Evolutionary conservation across 2,888 invertebrate genomes (phyloP), one percentile per base, ranked within the genome.

Genomic region (Mythimna pallens): DNA sequence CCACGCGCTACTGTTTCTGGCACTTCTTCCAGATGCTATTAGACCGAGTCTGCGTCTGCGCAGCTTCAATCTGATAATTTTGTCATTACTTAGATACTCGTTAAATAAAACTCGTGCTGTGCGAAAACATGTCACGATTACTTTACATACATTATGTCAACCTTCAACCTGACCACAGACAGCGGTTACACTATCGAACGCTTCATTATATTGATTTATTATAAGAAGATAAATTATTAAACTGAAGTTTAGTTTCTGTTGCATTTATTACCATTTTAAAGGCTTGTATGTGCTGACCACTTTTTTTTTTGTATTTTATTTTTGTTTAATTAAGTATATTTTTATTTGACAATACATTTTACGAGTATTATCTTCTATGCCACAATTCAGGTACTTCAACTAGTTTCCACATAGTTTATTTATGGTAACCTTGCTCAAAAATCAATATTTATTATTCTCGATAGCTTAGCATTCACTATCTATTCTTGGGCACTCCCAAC

Each of bases 91-190:
- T 61, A 43, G 69, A 50, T 61, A 47, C n/a, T 63, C 47, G 40
- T 47, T 63, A 40, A 78, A 68, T 61, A 73, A 76, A 69, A 68
- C 66, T 77, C 61, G 73, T 81, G 65, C 63, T 59, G 22, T 12
- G 61, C 40, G 73, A 62, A 73, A 73, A 65, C 65, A 34, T 55
- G 65, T 69, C 68, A 25, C 59, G 43, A 65, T 36, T 71, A 70
- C 65, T 72, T 82, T 58, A 67, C 80, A 66, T 62, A 65, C 43
- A 65, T 65, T 66, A 65, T 68, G 68, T 67, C 54, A 80, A 73
- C 78, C 74, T 78, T 81, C 70, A 70, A 72, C 20, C 58, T 55
- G 34, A 68, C 73, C 78, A 55, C 83, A 83, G 7, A 22, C 69
- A 63, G 72, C 36, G 82, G 81, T 76, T 64, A 73, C 14, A 54